phyloP scores from a whole-genome alignment of 2,797 vertebrate genomes.

The Premnoplex brunnescens region DNA sequence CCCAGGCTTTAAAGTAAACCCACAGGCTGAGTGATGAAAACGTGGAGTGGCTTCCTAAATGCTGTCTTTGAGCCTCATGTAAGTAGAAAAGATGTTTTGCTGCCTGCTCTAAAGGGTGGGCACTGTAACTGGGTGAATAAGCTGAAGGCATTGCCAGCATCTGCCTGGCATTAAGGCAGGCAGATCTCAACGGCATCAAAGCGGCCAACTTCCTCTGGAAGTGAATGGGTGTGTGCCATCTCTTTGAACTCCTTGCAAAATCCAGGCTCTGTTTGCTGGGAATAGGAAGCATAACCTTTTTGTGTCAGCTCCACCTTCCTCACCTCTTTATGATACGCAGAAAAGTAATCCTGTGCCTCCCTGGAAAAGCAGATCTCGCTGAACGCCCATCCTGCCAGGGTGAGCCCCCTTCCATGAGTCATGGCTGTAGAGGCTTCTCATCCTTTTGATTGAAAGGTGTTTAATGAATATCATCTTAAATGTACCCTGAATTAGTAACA shows the following conservation, averaged over 20 bases:
- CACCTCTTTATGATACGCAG: background rate
- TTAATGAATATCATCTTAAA: background rate
- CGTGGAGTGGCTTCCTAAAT: background rate
- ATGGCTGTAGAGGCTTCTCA: background rate
- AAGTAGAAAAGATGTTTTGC: background rate
- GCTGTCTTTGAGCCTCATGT: background rate
- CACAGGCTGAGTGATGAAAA: background rate
- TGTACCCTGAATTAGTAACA: background rate
- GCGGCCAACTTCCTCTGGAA: background rate
- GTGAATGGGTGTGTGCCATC: background rate
- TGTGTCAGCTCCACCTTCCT: background rate
- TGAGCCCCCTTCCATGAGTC: background rate
- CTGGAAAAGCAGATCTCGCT: background rate
- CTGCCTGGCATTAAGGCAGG: background rate
- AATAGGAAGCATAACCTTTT: background rate
- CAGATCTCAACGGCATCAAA: background rate
- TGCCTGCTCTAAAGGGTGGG: background rate
- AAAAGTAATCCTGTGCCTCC: background rate
- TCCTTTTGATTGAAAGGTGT: background rate
- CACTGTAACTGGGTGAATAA: background rate
- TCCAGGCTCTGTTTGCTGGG: background rate
- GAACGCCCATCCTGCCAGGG: background rate
- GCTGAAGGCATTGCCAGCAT: background rate
- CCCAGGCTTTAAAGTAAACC: background rate
- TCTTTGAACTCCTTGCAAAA: background rate